These are phyloP conservation scores for Charanyca ferruginea DNA, from an alignment of 2,888 invertebrate species.

Conservation along the genomic window DNA sequence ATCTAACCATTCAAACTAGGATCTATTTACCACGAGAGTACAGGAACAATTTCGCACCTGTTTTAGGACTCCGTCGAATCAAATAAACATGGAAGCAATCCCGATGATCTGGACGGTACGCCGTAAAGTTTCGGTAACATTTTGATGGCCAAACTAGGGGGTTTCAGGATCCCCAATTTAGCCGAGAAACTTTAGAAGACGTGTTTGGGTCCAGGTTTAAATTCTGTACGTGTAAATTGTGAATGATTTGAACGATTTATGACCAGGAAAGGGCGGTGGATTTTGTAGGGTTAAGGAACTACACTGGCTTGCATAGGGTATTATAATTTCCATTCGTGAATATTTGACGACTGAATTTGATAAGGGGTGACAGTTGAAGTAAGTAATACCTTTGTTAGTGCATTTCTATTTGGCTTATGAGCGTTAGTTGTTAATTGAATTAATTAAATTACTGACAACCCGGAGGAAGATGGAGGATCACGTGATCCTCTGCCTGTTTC, in stretches of 20 bases:
- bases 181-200: conserved; percentile 47
- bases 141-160: conserved; percentile 41
- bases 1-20: conserved; percentile 11
- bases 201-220: conserved; percentile 50
- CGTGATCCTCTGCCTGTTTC: neutral
- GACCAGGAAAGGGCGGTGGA: conserved; percentile 15
- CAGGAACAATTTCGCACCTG: conserved; percentile 51
- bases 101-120: conserved; percentile 52
- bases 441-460: conserved; percentile 3
- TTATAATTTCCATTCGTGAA: conserved; percentile 31
- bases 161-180: conserved; percentile 48
- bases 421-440: neutral
- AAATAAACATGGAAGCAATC: conserved; percentile 61
- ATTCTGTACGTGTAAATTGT: conserved; percentile 59
- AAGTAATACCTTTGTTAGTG: neutral
- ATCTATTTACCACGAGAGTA: conserved; percentile 14
- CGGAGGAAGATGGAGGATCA: neutral
- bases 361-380: conserved; percentile 1
- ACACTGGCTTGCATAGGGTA: conserved; percentile 9
- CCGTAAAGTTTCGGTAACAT: conserved; percentile 56
- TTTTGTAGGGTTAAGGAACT: conserved; percentile 8
- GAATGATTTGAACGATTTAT: conserved; percentile 55
- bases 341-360: conserved; percentile 26
- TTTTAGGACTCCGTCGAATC: conserved; percentile 32
- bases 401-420: conserved; percentile 4